Percentiles rank a stretch among this genome's conserved stretches.
These are phyloP conservation scores for Listrodromus nycthemerus DNA, from an alignment of 2,888 invertebrate species.

Conservation along the genomic window DNA sequence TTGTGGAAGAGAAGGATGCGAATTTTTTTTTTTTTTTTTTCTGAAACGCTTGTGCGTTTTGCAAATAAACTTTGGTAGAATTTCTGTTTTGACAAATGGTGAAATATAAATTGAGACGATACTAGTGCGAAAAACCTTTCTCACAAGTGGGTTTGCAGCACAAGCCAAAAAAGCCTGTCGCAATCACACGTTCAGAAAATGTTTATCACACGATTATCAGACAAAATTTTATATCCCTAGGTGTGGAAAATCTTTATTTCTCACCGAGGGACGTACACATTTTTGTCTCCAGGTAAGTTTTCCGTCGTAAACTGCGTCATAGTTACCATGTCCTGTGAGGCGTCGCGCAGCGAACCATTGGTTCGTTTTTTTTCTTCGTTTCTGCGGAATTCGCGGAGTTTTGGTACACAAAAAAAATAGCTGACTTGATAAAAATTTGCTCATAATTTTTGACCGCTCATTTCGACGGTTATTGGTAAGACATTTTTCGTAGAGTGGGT, in stretches of 20 bases:
- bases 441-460: background rate
- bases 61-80: constrained; percentile 29
- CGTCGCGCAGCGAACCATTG: constrained; percentile 91
- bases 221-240: no score
- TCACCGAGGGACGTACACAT: no score
- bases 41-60: background rate
- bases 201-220: no score
- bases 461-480: constrained; percentile 44
- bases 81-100: constrained; percentile 6
- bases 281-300: constrained; percentile 19
- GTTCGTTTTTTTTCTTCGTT: constrained; percentile 90
- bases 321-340: constrained; percentile 79
- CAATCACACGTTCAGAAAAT: no score
- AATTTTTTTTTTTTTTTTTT: background rate
- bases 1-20: no score
- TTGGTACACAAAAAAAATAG: background rate
- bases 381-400: constrained; percentile 73
- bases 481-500: background rate
- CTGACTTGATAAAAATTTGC: background rate
- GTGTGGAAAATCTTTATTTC: no score
- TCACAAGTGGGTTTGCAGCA: no score
- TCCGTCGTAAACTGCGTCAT: background rate
- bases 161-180: no score
- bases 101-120: constrained; percentile 7
- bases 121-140: no score